Percentiles rank a stretch among this genome's conserved stretches.
These are phyloP conservation scores for Jacana jacana DNA, from an alignment of 2,113 vertebrate genomes.

Conservation along the genomic window DNA sequence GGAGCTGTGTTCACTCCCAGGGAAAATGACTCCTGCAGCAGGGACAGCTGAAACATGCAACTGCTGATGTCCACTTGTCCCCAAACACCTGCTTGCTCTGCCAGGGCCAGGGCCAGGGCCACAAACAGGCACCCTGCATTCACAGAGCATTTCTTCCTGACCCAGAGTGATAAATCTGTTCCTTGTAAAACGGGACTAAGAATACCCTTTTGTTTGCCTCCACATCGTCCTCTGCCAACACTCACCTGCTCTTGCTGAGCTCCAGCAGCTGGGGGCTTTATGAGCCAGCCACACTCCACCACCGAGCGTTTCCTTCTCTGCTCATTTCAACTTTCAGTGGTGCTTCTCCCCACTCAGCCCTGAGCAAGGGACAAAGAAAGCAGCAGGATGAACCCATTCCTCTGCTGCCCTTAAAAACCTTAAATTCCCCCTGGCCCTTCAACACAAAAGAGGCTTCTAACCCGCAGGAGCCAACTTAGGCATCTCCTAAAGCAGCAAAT, in stretches of 20 bases:
- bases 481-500: rapidly evolving
- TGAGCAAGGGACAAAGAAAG: not conserved
- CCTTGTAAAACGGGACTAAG: not conserved
- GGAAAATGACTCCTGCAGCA: not conserved
- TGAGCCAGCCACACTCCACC: not conserved
- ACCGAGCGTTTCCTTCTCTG: not conserved
- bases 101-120: too few relatives aligned
- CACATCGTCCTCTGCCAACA: not conserved
- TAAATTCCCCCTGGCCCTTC: rapidly evolving
- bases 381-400: not conserved
- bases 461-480: not conserved
- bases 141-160: not conserved
- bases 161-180: not conserved
- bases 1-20: not conserved
- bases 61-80: not conserved
- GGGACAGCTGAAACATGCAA: rapidly evolving
- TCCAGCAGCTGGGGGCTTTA: not conserved
- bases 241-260: not conserved
- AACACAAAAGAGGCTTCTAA: rapidly evolving
- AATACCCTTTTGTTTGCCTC: not conserved
- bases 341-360: not conserved
- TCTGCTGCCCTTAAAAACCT: not conserved
- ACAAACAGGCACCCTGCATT: not conserved
- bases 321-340: not conserved
- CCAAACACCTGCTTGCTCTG: not conserved